These are phyloP conservation scores for Picathartes gymnocephalus DNA, from an alignment of 2,113 vertebrate species.

Conservation along the genomic window DNA sequence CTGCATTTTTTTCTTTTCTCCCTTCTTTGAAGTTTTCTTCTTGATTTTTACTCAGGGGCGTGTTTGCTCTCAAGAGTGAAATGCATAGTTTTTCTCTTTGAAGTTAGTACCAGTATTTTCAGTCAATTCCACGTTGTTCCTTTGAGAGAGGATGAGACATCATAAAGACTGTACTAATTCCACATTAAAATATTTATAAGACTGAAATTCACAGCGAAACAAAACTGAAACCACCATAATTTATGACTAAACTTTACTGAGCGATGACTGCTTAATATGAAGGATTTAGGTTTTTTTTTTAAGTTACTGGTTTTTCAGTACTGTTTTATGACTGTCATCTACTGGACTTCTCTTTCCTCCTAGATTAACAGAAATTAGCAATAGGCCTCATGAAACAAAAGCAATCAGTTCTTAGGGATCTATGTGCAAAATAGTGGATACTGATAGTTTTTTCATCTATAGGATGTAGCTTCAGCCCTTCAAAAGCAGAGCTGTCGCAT, in stretches of 20 bases:
- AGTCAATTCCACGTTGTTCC: neutral
- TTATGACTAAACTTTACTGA: neutral
- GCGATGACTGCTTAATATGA: neutral
- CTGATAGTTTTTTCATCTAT: neutral
- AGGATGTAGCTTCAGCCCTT: neutral
- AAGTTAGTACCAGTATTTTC: neutral
- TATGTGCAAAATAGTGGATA: accelerated
- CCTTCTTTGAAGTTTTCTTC: neutral
- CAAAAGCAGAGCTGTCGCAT: neutral
- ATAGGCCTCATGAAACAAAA: neutral
- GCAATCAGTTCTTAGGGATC: neutral
- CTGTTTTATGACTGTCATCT: neutral
- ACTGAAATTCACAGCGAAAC: neutral
- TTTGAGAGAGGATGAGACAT: neutral
- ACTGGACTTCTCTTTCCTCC: neutral
- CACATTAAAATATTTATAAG: neutral
- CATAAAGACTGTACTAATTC: neutral
- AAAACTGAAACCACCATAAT: neutral
- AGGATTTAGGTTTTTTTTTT: neutral
- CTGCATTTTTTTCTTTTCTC: neutral
- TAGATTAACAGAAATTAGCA: neutral
- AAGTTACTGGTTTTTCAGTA: neutral
- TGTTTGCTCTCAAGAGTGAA: neutral
- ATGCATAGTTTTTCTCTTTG: neutral
- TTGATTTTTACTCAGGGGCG: neutral